Conservation (phyloP, 2,888 invertebrate species). For the Eugnorisma glareosa region DNA sequence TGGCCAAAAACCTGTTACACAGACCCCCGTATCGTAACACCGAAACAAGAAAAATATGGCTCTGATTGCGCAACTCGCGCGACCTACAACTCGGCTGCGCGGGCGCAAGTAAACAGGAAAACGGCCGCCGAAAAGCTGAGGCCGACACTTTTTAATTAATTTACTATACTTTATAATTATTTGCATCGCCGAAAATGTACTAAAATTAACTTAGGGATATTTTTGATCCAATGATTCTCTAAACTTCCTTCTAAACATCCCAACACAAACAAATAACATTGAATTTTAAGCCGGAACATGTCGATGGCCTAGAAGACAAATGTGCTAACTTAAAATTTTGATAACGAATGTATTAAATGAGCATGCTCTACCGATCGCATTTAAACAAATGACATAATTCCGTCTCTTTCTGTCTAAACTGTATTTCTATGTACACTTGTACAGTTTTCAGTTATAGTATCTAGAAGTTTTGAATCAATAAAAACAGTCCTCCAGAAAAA, state of each 20-base stretch:
- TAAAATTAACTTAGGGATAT: slow-evolving; percentile 20
- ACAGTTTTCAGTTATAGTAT: no score
- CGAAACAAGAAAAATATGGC: slow-evolving; percentile 61
- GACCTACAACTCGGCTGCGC: slow-evolving; percentile 66
- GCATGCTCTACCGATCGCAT: no score
- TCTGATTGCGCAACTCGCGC: slow-evolving; percentile 70
- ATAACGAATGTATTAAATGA: no score
- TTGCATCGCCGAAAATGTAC: slow-evolving; percentile 16
- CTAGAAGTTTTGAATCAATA: no score
- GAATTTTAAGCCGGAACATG: slow-evolving; percentile 29
- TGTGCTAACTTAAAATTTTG: no score
- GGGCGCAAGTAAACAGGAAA: slow-evolving; percentile 75
- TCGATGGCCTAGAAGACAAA: no score
- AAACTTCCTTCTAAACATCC: slow-evolving; percentile 4
- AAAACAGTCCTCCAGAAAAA: no score
- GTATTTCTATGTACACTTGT: no score
- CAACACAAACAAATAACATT: slow-evolving; percentile 4
- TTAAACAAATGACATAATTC: no score
- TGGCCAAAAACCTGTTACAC: slow-evolving; percentile 67
- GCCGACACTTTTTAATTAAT: slow-evolving; percentile 64
- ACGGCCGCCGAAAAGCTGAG: slow-evolving; percentile 62
- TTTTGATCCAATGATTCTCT: background rate
- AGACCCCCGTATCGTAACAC: slow-evolving; percentile 59
- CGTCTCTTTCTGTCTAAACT: no score
- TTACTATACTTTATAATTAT: slow-evolving; percentile 38